Evolutionary conservation across 2,797 vertebrate species (phyloP).

Genomic region (Leptodactylus fallax): DNA sequence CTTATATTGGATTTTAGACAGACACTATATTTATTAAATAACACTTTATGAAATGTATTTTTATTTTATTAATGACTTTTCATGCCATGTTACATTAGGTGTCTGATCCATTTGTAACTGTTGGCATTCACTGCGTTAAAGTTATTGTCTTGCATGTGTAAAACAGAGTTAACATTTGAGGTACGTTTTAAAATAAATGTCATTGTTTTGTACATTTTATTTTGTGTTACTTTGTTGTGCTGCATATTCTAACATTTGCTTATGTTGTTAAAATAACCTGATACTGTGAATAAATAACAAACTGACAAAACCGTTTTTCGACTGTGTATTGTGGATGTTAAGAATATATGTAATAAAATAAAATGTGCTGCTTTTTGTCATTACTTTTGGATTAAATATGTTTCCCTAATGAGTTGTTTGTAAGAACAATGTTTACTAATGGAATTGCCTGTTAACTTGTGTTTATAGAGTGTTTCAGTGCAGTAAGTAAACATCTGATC

Average conservation of each 20-base stretch:
- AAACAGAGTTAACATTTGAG: constrained; percentile 73
- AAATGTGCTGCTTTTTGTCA: constrained; percentile 57
- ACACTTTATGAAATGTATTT: not conserved
- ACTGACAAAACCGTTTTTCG: constrained; percentile 39
- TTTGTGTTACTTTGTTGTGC: constrained; percentile 64
- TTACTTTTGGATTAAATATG: constrained; percentile 22
- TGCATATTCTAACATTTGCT: constrained; percentile 56
- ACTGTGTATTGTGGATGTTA: constrained; percentile 35
- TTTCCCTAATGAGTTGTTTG: not conserved
- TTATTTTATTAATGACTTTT: not conserved
- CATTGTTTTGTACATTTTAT: constrained; percentile 66
- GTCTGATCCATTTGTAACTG: not conserved
- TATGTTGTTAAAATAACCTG: constrained; percentile 40
- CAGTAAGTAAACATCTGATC: not conserved
- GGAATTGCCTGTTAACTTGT: not conserved
- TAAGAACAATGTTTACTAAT: not conserved
- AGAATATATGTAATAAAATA: constrained; percentile 24
- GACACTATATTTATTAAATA: not conserved
- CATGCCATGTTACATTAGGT: not conserved
- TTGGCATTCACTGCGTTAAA: not conserved
- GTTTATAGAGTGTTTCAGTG: not conserved
- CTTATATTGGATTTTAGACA: not conserved
- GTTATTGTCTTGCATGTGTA: constrained; percentile 44
- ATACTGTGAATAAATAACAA: constrained; percentile 46
- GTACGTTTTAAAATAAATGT: constrained; percentile 51